Base-by-base conservation (phyloP, 2,797 vertebrate genomes). In the Chelidonichthys spinosus region DNA sequence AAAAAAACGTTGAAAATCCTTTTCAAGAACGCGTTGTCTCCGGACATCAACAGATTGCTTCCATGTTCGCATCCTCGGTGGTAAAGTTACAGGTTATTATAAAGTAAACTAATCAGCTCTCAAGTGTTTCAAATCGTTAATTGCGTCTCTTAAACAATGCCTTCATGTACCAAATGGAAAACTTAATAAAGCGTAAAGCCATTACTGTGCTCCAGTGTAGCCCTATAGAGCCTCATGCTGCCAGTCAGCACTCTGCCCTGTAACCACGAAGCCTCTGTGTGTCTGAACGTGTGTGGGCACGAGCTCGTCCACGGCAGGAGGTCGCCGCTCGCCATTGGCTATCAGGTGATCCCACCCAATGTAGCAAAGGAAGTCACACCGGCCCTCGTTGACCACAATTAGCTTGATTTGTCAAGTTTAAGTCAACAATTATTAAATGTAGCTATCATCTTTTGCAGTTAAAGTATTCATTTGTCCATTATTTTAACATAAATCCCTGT, bases 181-280 rank as follows among this genome's bases (percentile, higher is more conserved):
- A 78, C 44, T 39, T 82, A 79, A 85, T 87, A 76, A 85, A 79
- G 72, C 82, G 72, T 50, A 52, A 63, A 77, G 74, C 72, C 74
- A 54, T 79, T 75, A 76, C 35, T 6, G 66, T 15, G 70, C 66
- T 39, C 60, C 60, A 52, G 60, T 49, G 77, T 18, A 17, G 61
- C 69, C 49, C 63, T 59, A 9, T 7, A 40, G 61, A 72, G 72
- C 61, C 70, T 66, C 54, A 10, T 6, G 25, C 64, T 63, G 72
- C 73, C 78, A 65, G 80, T 86, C 85, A 81, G 83, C 80, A 85
- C 84, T 76, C 76, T 58, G 61, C 60, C 54, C 73, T 61, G 9
- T 70, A 65, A 75, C 79, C 56, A 10, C 2, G 52, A 69, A 50
- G 68, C 56, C 18, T 72, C 2, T 50, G 25, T 37, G 49, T 70